Conservation (phyloP, 2,888 invertebrate species). For the Rhabditophanes sp. region DNA sequence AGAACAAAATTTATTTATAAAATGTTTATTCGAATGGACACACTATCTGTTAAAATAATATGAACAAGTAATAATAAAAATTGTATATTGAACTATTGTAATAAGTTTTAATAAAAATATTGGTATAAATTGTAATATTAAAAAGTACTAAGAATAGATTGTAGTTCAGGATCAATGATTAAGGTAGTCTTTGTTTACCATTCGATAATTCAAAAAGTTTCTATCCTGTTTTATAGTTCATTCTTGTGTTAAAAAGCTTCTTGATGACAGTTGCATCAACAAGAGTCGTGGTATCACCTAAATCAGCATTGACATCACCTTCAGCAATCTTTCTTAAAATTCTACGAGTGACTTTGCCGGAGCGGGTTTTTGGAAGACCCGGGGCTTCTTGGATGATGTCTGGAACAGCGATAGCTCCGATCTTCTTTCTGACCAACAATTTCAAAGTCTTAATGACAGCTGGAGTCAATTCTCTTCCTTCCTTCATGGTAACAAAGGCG, state of each 20-base stretch:
- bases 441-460: conserved; percentile 18
- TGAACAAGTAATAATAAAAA: too few species aligned
- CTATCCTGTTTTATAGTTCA: too few species aligned
- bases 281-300: conserved; percentile 82
- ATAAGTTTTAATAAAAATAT: too few species aligned
- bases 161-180: too few species aligned
- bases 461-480: conserved; percentile 47
- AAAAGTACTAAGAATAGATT: too few species aligned
- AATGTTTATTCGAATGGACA: too few species aligned
- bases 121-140: too few species aligned
- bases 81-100: too few species aligned
- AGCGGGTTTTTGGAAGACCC: conserved; percentile 59
- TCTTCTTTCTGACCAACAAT: conserved; percentile 60
- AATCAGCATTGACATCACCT: conserved; percentile 58
- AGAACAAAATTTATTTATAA: too few species aligned
- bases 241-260: conserved; percentile 18
- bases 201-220: too few species aligned
- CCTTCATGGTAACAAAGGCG: conserved; percentile 82
- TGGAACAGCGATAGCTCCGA: conserved; percentile 87
- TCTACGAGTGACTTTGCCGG: conserved; percentile 93
- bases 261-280: conserved; percentile 55
- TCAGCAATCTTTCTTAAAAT: conserved; percentile 79
- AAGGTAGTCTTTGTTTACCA: too few species aligned
- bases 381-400: conserved; percentile 84
- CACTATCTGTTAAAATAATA: too few species aligned